Conservation (phyloP, 2,113 vertebrate species). For the Psittacus erithacus region DNA sequence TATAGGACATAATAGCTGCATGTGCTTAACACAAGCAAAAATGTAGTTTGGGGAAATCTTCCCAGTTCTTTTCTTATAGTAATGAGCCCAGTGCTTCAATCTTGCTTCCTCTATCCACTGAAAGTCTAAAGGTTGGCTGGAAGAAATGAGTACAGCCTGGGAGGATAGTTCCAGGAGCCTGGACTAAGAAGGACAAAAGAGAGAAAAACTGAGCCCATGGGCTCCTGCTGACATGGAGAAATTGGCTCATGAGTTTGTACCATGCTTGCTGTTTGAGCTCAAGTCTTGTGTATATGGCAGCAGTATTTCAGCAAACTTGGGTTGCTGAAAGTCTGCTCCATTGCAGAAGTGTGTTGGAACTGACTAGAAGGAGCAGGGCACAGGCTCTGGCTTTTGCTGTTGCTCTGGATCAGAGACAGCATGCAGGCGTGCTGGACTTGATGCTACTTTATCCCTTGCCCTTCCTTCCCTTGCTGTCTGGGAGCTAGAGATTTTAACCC, state of each 20-base stretch:
- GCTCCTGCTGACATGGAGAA: neutral
- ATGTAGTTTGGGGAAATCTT: neutral
- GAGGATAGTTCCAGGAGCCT: neutral
- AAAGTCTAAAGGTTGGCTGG: neutral
- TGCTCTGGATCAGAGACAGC: neutral
- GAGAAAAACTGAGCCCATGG: accelerated
- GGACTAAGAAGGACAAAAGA: neutral
- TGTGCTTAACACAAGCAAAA: neutral
- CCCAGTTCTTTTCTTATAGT: neutral
- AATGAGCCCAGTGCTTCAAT: neutral
- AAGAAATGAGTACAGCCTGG: neutral
- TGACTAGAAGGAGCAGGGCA: neutral
- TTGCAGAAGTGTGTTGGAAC: neutral
- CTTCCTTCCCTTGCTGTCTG: neutral
- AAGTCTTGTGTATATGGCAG: accelerated
- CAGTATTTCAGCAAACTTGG: accelerated
- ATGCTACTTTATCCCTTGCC: neutral
- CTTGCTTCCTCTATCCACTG: neutral
- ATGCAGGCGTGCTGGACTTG: accelerated
- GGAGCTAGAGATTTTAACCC: neutral
- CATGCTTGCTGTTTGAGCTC: accelerated
- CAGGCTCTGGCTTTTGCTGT: neutral
- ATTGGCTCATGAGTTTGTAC: neutral
- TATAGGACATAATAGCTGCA: neutral
- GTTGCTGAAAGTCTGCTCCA: neutral